These are phyloP conservation scores for Drosophila lacteicornis DNA, from an alignment of 1,140 invertebrate genomes.

Conservation along the genomic window DNA sequence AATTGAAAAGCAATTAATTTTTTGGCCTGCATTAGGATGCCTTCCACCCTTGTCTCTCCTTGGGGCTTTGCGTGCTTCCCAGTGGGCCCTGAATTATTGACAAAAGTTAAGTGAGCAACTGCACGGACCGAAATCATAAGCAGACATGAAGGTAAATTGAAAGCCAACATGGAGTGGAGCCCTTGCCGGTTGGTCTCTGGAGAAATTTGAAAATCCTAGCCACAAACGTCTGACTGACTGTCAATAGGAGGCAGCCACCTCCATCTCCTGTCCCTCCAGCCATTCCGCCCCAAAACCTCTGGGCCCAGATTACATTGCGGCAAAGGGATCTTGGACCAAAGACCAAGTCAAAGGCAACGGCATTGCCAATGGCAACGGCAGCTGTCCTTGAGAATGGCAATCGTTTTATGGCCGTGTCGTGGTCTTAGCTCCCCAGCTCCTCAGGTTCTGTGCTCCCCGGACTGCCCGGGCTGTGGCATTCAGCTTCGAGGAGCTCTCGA, in stretches of 20 bases:
- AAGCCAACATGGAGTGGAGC: slow-evolving; percentile 44
- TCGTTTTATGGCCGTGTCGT: slow-evolving; percentile 73
- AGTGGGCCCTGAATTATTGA: slow-evolving; percentile 55
- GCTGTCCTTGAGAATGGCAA: slow-evolving; percentile 65
- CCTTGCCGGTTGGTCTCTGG: slow-evolving; percentile 50
- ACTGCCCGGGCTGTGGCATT: slow-evolving; percentile 18
- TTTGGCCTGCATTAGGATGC: slow-evolving; percentile 46
- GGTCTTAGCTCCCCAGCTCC: slow-evolving; percentile 22
- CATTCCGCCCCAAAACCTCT: slow-evolving; percentile 2
- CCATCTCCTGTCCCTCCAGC: neutral
- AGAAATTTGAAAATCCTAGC: slow-evolving; percentile 72
- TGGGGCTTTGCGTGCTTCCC: slow-evolving; percentile 2
- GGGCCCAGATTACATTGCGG: slow-evolving; percentile 59
- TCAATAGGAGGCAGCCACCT: slow-evolving; percentile 35
- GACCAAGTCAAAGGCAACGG: slow-evolving; percentile 41
- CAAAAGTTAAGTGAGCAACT: slow-evolving; percentile 52
- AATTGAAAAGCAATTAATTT: slow-evolving; percentile 82
- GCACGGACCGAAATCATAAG: slow-evolving; percentile 42
- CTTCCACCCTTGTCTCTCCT: neutral
- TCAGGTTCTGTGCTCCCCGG: neutral
- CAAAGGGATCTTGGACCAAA: slow-evolving; percentile 33
- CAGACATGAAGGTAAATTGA: slow-evolving; percentile 57
- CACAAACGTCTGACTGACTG: slow-evolving; percentile 53
- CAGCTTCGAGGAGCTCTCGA: slow-evolving; percentile 12
- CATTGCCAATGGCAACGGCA: slow-evolving; percentile 20